A percentile compares a stretch with the other conserved stretches of the same genome.
Evolutionary conservation across 2,113 vertebrate species (phyloP).

Genomic region (Ochotona princeps): DNA sequence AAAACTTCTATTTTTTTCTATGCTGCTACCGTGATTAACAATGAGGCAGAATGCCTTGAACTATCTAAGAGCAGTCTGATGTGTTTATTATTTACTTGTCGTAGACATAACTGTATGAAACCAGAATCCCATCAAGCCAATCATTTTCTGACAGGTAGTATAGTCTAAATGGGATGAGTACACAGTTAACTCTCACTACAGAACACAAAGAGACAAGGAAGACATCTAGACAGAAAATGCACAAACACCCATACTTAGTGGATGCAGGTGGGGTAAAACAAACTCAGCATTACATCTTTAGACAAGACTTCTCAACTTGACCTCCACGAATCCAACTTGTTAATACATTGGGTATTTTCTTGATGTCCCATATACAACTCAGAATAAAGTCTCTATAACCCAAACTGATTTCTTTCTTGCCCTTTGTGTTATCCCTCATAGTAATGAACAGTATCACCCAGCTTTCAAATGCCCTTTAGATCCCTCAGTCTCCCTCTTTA

Average conservation of each 20-base stretch:
- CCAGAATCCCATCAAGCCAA: not conserved
- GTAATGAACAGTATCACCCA: not conserved
- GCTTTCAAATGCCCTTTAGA: not conserved
- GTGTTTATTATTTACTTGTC: constrained; percentile 51
- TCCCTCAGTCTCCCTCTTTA: not conserved
- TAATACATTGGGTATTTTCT: not conserved
- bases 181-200: not conserved
- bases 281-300: not conserved
- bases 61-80: not conserved
- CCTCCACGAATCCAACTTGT: not conserved
- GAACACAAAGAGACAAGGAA: not conserved
- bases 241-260: not conserved
- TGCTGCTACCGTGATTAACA: not conserved
- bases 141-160: not conserved
- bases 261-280: not conserved
- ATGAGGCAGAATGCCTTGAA: constrained; percentile 5
- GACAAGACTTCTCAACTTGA: not conserved
- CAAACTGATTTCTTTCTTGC: not conserved
- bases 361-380: not conserved
- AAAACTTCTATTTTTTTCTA: not conserved
- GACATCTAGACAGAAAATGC: not conserved
- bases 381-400: not conserved
- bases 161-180: not conserved
- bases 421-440: not conserved
- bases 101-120: constrained; percentile 1